Percentiles rank a stretch among this genome's conserved stretches.
Evolutionary conservation across 2,888 invertebrate genomes (phyloP).

Genomic region (Chymomyza fuscimana): DNA sequence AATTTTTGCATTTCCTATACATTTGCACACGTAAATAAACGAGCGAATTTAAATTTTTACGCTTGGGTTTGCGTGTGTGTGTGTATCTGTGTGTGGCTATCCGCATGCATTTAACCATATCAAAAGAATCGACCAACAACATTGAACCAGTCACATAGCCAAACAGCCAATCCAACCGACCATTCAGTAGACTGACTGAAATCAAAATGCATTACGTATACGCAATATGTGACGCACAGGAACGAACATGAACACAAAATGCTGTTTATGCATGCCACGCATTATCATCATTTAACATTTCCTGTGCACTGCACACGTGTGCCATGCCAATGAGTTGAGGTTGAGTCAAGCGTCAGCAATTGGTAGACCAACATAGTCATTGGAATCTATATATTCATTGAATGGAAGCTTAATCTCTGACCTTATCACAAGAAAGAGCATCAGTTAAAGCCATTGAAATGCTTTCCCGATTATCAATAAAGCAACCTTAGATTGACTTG

Average conservation of each 20-base stretch:
- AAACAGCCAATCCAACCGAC: neutral
- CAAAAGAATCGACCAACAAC: slow-evolving; percentile 1
- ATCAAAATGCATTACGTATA: slow-evolving; percentile 73
- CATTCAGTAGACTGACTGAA: slow-evolving; percentile 23
- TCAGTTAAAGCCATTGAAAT: neutral
- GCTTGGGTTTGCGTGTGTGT: slow-evolving; percentile 1
- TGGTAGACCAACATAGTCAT: neutral
- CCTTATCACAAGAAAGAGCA: neutral
- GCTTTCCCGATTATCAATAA: neutral
- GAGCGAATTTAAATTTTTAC: slow-evolving; percentile 70
- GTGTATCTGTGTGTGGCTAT: slow-evolving; percentile 1
- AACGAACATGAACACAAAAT: slow-evolving; percentile 43
- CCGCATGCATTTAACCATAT: slow-evolving; percentile 7
- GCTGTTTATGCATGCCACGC: slow-evolving; percentile 71
- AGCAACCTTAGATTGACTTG: neutral
- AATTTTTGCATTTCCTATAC: neutral
- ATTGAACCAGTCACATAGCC: neutral
- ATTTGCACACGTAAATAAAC: slow-evolving; percentile 66
- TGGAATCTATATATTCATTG: neutral
- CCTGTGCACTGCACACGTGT: slow-evolving; percentile 57
- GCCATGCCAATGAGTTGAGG: slow-evolving; percentile 12
- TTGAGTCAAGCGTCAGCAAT: neutral
- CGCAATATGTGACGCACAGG: slow-evolving; percentile 46
- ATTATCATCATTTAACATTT: slow-evolving; percentile 72
- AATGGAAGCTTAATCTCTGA: neutral